These are phyloP conservation scores for Ormyrus pomaceus DNA, from an alignment of 2,888 invertebrate species.

Conservation along the genomic window DNA sequence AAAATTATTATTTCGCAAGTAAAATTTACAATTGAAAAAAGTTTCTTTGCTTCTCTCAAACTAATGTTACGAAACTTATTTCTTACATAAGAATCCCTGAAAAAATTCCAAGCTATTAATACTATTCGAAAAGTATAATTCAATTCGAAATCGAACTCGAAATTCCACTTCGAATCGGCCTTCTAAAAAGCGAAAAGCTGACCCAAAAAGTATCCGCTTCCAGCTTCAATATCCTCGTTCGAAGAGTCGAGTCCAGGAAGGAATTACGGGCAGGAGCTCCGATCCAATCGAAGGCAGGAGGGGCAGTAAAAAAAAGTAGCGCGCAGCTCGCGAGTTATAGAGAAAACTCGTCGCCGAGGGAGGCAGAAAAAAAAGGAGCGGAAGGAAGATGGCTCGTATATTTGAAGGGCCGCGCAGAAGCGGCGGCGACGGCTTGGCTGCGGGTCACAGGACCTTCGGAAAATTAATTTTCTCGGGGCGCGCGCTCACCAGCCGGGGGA, in stretches of 20 bases:
- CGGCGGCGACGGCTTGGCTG: slow-evolving; percentile 28
- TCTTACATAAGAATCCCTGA: too few relatives aligned
- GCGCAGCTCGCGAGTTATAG: slow-evolving; percentile 28
- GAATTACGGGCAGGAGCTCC: neutral
- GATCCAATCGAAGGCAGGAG: neutral
- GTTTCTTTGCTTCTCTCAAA: too few relatives aligned
- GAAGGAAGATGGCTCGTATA: slow-evolving; percentile 59
- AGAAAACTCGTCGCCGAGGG: slow-evolving; percentile 54
- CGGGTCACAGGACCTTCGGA: slow-evolving; percentile 42
- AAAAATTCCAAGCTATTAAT: too few relatives aligned
- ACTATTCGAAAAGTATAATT: too few relatives aligned
- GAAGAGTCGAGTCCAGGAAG: slow-evolving; percentile 8
- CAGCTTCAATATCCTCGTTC: neutral
- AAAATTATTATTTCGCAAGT: too few relatives aligned
- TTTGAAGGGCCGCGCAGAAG: slow-evolving; percentile 58
- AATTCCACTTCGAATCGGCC: too few relatives aligned
- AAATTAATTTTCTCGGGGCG: slow-evolving; percentile 53
- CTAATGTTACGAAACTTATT: too few relatives aligned
- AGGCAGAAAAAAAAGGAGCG: slow-evolving; percentile 58
- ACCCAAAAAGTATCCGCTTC: neutral
- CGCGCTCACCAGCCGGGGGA: slow-evolving; percentile 6
- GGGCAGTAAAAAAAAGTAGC: neutral
- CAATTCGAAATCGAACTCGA: too few relatives aligned
- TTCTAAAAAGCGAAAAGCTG: too few relatives aligned
- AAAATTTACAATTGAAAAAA: too few relatives aligned